phyloP scores from a whole-genome alignment of 2,113 vertebrate species.

The Pelecanus crispus region DNA sequence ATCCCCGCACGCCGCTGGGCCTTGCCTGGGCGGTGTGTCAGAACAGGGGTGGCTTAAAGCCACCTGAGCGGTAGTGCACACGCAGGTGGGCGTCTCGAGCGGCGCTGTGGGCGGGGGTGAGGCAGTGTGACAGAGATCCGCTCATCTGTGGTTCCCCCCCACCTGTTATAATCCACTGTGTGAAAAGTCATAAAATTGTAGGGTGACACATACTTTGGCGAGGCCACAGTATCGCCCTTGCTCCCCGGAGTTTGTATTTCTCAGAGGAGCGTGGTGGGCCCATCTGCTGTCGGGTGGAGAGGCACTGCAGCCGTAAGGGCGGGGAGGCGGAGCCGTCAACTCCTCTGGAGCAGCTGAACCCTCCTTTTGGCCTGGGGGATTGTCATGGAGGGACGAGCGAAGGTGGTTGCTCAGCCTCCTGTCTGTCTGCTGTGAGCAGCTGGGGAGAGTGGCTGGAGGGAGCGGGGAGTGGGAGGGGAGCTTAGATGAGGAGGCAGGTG shows the following conservation, averaged over 20 bases:
- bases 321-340: fast-evolving
- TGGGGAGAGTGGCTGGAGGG: background rate
- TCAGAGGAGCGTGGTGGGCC: fast-evolving
- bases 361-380: background rate
- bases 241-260: fast-evolving
- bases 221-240: fast-evolving
- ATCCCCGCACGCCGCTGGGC: fast-evolving
- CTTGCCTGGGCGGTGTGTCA: too few relatives aligned
- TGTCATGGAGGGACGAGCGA: fast-evolving
- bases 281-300: fast-evolving
- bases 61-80: fast-evolving
- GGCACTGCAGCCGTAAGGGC: fast-evolving
- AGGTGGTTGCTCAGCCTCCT: background rate
- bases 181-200: background rate
- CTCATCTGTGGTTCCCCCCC: background rate
- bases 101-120: background rate
- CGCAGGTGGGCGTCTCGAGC: background rate
- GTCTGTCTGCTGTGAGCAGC: fast-evolving
- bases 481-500: fast-evolving
- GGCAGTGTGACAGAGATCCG: background rate
- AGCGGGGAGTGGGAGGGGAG: too few relatives aligned
- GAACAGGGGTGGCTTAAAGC: too few relatives aligned
- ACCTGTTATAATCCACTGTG: background rate
- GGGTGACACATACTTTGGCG: background rate
- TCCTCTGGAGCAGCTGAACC: too few relatives aligned